Base-by-base conservation (phyloP, 2,888 invertebrate genomes). In the Mellilla xanthometata region DNA sequence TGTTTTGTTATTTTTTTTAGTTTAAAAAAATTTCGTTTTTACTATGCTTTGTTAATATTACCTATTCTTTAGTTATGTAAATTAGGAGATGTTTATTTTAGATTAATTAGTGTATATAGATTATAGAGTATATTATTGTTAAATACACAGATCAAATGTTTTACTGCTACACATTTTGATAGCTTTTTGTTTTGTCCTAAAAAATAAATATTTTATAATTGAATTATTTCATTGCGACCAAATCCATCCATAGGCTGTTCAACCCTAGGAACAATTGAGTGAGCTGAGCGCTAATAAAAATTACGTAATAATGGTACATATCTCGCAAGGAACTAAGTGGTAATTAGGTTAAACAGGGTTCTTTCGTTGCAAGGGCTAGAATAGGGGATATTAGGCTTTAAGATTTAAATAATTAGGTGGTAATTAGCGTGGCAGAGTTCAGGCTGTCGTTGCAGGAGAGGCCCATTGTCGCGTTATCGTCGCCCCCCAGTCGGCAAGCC, bases 401-500 rank as follows among this genome's bases (percentile, higher is more conserved):
- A 58, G 42, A 49, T 36, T 35, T 39, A 54, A 60, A 59, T 54
- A 64, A 70, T 63, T 75, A 70, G 73, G 74, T 76, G 58, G 73
- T 78, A 74, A 82, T 80, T 81, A 75, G 75, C 67, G 74, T 72
- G 60, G 65, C 61, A 61, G 55, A 58, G 42, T n/a, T n/a, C n/a
- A n/a, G n/a, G n/a, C n/a, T n/a, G 76, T 72, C 69, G 69, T 68
- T 68, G 74, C 77, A 74, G 69, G 79, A 76, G 81, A n/a, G 81
- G 75, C 77, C 83, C 65, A 82, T 87, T 87, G 87, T 87, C 62
- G 49, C 72, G 76, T 87, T 87, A 87, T 87, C 87, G 76, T 61
- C 71, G 54, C 56, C 60, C 75, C 73, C 77, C 86, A 87, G 81
- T 67, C 72, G n/a, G 63, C 61, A 56, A 56, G 62, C 54, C 64